Evolutionary conservation across 2,797 vertebrate genomes (phyloP), one percentile per base, ranked within the genome.

Genomic region (Acestrorhynchus altus): DNA sequence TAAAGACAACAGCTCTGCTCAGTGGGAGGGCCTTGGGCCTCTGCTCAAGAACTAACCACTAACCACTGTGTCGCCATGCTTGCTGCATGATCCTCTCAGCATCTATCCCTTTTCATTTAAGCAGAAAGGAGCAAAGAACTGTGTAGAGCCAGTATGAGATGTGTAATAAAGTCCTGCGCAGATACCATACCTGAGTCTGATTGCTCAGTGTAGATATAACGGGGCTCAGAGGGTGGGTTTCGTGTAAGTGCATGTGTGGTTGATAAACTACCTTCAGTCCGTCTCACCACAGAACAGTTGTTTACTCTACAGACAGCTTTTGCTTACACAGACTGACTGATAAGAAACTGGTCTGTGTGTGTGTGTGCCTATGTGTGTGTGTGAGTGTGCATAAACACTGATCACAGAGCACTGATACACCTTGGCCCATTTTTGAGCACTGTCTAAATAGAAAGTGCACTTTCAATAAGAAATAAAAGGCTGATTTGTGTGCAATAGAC

Each of bases 271-370:
- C 24, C 24, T 63, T 31, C 8, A 39, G 57, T 75, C 61, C 42
- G 69, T 66, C 13, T 47, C 22, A 64, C 52, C 61, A 72, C 74
- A 47, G 52, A 82, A 40, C 46, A 80, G 31, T 61, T 66, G 83
- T 89, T 91, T 88, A 90, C 80, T 79, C 74, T 81, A 78, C 65
- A 52, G 28, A 64, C 74, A 60, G 67, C 66, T 60, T 70, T 88
- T 86, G 88, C 89, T 92, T 91, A 91, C 82, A 88, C 51, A 89
- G 89, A 88, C 73, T 78, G 83, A 75, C 69, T 59, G 90, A 92
- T 87, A 89, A 90, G 87, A 79, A 85, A 77, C 74, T 20, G 59
- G 79, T 84, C 78, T 46, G 59, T 46, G 26, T 60, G 69, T 76
- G 64, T 64, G 68, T 59, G 46, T 40, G 65, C n/a, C n/a, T n/a